Evolutionary conservation across 2,888 invertebrate genomes (phyloP).

Genomic region (Steinernema carpocapsae): DNA sequence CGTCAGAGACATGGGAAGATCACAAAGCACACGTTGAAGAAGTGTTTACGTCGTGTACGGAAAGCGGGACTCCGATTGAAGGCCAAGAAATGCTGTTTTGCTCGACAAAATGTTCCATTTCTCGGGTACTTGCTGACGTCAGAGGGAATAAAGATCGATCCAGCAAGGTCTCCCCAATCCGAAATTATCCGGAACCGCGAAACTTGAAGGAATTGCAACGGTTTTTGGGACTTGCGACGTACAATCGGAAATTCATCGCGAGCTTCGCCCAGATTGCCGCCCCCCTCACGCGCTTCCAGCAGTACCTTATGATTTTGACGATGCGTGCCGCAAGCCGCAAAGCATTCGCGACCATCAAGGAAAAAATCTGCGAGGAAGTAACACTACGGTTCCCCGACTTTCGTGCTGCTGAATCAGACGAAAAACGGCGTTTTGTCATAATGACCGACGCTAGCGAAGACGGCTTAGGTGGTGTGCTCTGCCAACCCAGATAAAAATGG

Average conservation of each 20-base stretch:
- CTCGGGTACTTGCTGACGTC: conserved; percentile 38
- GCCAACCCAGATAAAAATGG: conserved; percentile 41
- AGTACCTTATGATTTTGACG: conserved; percentile 43
- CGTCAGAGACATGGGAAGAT: conserved; percentile 39
- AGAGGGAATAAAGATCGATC: conserved; percentile 37
- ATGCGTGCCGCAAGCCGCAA: conserved; percentile 36
- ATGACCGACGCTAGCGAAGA: conserved; percentile 48
- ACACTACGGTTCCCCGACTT: conserved; percentile 49
- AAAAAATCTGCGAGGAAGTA: no score
- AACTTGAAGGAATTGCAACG: conserved; percentile 39
- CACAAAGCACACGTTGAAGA: conserved; percentile 41
- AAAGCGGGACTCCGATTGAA: conserved; percentile 38
- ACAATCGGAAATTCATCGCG: no score
- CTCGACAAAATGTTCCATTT: conserved; percentile 15
- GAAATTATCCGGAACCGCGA: conserved; percentile 40
- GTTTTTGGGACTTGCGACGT: conserved; percentile 50
- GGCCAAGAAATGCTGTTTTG: conserved; percentile 38
- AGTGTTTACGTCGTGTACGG: conserved; percentile 38
- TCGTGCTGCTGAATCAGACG: conserved; percentile 39
- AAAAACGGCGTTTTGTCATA: conserved; percentile 44
- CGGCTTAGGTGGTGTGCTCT: conserved; percentile 42
- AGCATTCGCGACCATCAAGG: conserved; percentile 48
- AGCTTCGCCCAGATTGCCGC: conserved; percentile 43
- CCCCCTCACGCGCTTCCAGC: conserved; percentile 44
- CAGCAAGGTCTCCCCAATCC: conserved; percentile 36